These are phyloP conservation scores for Xestia c-nigrum DNA, from an alignment of 2,888 invertebrate genomes.

Conservation along the genomic window DNA sequence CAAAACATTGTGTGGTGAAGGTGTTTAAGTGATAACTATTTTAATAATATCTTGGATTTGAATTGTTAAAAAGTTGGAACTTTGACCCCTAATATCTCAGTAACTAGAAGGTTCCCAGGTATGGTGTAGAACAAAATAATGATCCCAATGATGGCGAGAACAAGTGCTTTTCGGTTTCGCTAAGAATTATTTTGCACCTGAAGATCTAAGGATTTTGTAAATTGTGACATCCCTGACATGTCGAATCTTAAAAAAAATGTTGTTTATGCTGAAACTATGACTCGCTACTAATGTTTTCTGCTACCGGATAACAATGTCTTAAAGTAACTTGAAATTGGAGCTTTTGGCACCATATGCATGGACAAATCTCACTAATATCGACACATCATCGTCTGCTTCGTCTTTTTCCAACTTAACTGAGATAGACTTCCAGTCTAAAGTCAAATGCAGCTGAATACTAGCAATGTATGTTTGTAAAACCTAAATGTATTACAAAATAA, in stretches of 20 bases:
- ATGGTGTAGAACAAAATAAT: no score
- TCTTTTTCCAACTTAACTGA: neutral
- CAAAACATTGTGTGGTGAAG: no score
- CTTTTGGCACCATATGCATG: neutral
- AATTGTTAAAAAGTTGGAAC: no score
- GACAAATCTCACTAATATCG: neutral
- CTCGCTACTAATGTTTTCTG: no score
- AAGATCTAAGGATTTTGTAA: no score
- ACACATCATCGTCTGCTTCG: neutral
- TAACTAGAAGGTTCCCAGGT: no score
- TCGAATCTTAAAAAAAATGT: neutral
- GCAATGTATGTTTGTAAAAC: neutral
- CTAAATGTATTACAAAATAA: neutral
- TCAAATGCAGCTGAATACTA: neutral
- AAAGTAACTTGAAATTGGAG: neutral
- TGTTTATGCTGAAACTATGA: neutral
- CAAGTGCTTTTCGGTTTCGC: no score
- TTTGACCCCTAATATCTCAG: no score
- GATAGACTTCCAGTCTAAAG: neutral
- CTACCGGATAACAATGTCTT: neutral
- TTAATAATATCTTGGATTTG: no score
- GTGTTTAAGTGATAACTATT: no score
- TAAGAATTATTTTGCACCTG: no score
- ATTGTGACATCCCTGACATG: neutral
- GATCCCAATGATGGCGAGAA: no score